phyloP scores from a whole-genome alignment of 2,113 vertebrate species.

The Rhombomys opimus region DNA sequence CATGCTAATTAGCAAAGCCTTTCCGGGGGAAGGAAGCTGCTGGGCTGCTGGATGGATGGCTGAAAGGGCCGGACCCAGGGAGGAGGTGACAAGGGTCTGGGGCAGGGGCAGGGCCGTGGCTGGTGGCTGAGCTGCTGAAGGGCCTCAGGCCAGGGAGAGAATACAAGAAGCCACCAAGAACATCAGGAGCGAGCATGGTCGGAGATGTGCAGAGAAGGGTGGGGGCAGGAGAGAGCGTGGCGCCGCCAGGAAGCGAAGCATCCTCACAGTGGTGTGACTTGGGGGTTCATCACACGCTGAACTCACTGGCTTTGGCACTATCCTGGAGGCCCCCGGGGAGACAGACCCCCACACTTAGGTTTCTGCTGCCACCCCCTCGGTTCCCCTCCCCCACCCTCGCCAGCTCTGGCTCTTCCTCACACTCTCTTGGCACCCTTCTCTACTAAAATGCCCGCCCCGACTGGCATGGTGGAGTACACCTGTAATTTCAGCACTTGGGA shows the following conservation, averaged over 20 bases:
- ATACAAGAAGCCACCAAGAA: not conserved
- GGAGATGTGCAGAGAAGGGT: not conserved
- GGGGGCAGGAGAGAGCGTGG: not conserved
- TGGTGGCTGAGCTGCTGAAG: not conserved
- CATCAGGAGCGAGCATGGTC: accelerated
- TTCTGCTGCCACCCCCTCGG: not conserved
- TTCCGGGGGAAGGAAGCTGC: not conserved
- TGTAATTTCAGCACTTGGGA: not conserved
- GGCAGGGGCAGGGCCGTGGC: not conserved
- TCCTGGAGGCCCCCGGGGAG: not conserved
- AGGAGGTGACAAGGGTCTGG: not conserved
- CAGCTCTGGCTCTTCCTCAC: not conserved
- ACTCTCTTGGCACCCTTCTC: not conserved
- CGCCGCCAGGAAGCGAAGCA: too few species aligned
- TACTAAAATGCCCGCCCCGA: not conserved
- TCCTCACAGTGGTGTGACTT: accelerated
- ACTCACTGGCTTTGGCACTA: not conserved
- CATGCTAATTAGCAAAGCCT: not conserved
- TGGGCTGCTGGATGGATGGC: not conserved
- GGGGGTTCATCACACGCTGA: not conserved
- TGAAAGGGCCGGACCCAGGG: not conserved
- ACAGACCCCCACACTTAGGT: not conserved
- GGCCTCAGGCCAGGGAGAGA: not conserved
- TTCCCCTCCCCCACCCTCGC: not conserved
- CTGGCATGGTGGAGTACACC: too few species aligned